phyloP scores from a whole-genome alignment of 2,888 invertebrate species.

The Selenia dentaria region DNA sequence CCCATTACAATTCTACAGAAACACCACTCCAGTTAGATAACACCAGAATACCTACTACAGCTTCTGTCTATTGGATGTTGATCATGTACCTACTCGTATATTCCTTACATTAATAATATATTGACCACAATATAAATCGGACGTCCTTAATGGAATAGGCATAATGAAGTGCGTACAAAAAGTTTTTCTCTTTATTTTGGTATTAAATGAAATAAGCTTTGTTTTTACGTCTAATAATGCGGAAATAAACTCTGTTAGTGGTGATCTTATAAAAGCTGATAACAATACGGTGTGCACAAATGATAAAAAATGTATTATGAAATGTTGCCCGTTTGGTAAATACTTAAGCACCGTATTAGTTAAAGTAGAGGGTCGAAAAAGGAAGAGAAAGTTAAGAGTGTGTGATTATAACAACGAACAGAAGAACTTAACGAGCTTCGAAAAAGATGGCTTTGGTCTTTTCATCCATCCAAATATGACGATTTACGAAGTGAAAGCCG shows the following conservation, averaged over 20 bases:
- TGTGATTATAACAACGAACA: background rate
- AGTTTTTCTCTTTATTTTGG: background rate
- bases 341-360: background rate
- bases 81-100: too few species aligned
- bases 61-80: too few species aligned
- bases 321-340: constrained; percentile 7
- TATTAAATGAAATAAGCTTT: background rate
- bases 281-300: background rate
- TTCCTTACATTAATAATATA: background rate
- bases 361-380: background rate
- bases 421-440: background rate
- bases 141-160: constrained; percentile 3
- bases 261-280: background rate
- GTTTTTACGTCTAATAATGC: background rate
- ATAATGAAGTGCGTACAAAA: background rate
- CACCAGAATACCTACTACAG: too few species aligned
- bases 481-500: background rate
- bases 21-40: too few species aligned
- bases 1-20: too few species aligned
- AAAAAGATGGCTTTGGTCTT: background rate
- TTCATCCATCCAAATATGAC: constrained; percentile 1
- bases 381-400: background rate
- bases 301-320: constrained; percentile 7
- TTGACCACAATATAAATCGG: background rate
- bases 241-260: background rate